These are phyloP conservation scores for Therioaphis trifolii DNA, from an alignment of 2,888 invertebrate genomes.

Conservation along the genomic window DNA sequence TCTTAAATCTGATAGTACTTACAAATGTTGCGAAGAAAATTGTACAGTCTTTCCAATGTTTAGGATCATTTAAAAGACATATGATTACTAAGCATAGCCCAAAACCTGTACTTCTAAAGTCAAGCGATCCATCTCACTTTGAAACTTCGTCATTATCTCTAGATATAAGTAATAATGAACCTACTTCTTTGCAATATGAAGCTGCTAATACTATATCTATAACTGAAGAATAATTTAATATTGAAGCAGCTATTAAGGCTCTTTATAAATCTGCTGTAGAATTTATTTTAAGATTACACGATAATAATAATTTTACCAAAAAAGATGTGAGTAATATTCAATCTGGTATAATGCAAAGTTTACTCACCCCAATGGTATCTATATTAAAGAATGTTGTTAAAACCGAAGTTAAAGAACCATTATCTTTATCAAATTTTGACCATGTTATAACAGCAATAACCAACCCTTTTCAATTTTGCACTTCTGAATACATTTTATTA, in stretches of 20 bases:
- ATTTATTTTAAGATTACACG: background rate
- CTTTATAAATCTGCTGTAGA: slow-evolving; percentile 7
- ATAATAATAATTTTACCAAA: background rate
- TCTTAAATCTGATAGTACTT: too few relatives aligned
- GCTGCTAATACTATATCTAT: background rate
- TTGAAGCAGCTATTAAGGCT: background rate
- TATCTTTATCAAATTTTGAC: background rate
- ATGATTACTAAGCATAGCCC: too few relatives aligned
- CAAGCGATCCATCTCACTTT: too few relatives aligned
- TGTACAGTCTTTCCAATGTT: background rate
- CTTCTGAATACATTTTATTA: background rate
- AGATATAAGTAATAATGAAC: background rate
- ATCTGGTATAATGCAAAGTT: background rate
- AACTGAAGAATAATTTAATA: background rate
- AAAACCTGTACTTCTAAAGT: too few relatives aligned
- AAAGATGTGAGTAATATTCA: background rate
- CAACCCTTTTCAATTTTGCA: background rate
- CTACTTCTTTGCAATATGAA: background rate
- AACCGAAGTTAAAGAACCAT: too few relatives aligned
- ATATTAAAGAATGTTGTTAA: too few relatives aligned
- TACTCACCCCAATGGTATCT: background rate
- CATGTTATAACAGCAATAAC: background rate
- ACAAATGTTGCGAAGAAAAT: background rate
- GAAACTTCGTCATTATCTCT: too few relatives aligned
- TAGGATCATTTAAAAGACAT: background rate